A percentile compares a stretch with the other conserved stretches of the same genome.
Evolutionary conservation across 2,888 invertebrate genomes (phyloP).

Genomic region (Cephus nigrinus): DNA sequence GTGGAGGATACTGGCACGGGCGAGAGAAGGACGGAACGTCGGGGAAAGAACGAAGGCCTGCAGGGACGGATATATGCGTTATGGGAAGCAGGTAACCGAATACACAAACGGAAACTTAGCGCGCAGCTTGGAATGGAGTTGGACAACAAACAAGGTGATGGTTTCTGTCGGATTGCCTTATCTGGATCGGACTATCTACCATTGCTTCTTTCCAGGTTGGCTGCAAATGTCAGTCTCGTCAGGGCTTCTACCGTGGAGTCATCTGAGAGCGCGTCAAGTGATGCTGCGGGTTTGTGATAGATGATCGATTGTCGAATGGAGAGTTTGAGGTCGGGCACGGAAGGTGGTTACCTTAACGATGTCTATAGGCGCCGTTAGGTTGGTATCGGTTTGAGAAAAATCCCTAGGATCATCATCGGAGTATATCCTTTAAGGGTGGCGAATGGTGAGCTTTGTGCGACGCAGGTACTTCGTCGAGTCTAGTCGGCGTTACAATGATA

Average conservation of each 20-base stretch:
- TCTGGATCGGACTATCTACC: slow-evolving; percentile 53
- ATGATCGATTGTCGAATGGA: background rate
- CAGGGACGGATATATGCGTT: slow-evolving; percentile 26
- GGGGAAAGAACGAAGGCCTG: background rate
- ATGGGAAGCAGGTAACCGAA: slow-evolving; percentile 54
- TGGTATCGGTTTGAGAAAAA: background rate
- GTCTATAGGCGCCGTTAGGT: background rate
- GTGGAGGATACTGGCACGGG: background rate
- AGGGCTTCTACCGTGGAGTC: background rate
- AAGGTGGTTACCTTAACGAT: background rate
- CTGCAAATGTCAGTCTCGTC: slow-evolving; percentile 29
- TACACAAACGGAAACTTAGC: slow-evolving; percentile 49
- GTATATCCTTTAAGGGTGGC: background rate
- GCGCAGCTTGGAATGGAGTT: background rate
- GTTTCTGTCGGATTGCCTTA: slow-evolving; percentile 52
- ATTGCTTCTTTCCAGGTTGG: slow-evolving; percentile 52
- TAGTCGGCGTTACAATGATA: slow-evolving; percentile 29
- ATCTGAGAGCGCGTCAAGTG: background rate
- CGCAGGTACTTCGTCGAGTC: background rate
- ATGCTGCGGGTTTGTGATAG: background rate
- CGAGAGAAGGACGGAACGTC: background rate
- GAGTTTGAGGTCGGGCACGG: background rate
- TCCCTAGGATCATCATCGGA: background rate
- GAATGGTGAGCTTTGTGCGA: background rate
- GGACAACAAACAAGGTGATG: slow-evolving; percentile 44